Conservation (phyloP, 2,113 vertebrate species). For the Strigops habroptila region DNA sequence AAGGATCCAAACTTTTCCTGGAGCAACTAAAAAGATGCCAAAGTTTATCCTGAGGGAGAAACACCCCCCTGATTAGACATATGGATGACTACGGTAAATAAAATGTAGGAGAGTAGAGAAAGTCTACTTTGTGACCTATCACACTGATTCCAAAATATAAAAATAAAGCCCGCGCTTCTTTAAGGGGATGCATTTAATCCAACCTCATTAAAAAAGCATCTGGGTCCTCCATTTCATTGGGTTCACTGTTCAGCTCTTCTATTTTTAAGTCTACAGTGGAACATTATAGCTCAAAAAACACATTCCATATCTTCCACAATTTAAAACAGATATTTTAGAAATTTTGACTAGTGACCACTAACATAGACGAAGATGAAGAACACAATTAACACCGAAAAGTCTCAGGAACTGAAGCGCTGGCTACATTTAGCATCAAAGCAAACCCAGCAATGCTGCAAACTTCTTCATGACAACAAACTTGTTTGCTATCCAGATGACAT, state of each 20-base stretch:
- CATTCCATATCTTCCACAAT: neutral
- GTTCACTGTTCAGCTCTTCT: neutral
- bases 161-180: neutral
- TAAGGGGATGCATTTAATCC: neutral
- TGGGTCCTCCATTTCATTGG: neutral
- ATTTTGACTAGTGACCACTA: neutral
- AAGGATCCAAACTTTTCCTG: conserved; percentile 19
- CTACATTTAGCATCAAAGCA: too few relatives aligned
- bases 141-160: neutral
- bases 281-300: neutral
- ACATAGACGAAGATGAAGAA: fast-evolving
- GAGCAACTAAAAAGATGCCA: conserved; percentile 33
- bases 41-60: conserved; percentile 6
- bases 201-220: neutral
- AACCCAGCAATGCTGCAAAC: neutral
- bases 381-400: neutral
- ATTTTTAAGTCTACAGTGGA: neutral
- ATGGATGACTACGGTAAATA: neutral
- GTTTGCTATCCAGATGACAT: neutral
- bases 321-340: neutral
- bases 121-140: neutral
- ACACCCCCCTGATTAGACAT: neutral
- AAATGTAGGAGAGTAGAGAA: neutral
- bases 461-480: neutral
- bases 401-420: neutral